phyloP scores from a whole-genome alignment of 2,113 vertebrate species.

The Carassius gibelio region DNA sequence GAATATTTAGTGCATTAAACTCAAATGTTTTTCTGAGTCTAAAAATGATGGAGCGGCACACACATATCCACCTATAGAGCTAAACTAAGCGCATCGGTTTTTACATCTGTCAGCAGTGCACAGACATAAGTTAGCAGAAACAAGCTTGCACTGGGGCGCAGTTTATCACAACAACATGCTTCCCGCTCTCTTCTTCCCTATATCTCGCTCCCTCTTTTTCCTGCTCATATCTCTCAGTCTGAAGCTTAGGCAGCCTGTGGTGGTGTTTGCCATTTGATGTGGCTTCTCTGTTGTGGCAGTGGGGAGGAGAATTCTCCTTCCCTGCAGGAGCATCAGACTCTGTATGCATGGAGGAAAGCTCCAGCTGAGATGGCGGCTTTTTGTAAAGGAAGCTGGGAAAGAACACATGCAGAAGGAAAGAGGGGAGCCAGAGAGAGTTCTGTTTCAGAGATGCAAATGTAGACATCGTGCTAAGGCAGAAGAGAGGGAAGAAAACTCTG shows the following conservation, averaged over 20 bases:
- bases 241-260: slow-evolving; percentile 33
- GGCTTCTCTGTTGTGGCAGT: slow-evolving; percentile 28
- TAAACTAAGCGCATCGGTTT: slow-evolving; percentile 1
- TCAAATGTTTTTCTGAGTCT: background rate
- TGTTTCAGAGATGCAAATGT: slow-evolving; percentile 20
- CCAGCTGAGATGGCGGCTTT: slow-evolving; percentile 24
- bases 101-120: slow-evolving; percentile 10
- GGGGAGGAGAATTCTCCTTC: slow-evolving; percentile 27
- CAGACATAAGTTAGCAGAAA: slow-evolving; percentile 9
- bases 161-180: slow-evolving; percentile 23
- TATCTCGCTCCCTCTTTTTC: background rate
- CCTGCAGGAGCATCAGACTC: slow-evolving; percentile 39
- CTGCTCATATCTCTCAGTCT: background rate
- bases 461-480: background rate
- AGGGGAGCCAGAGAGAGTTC: background rate
- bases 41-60: background rate
- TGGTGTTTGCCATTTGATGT: slow-evolving; percentile 51
- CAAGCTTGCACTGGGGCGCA: background rate
- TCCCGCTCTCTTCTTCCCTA: background rate
- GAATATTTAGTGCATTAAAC: background rate
- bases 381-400: slow-evolving; percentile 16
- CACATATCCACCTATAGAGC: background rate
- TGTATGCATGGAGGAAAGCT: slow-evolving; percentile 19
- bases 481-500: background rate
- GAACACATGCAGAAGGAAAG: background rate